Evolutionary conservation across 2,113 vertebrate species (phyloP), one percentile per base, ranked within the genome.

Genomic region (Pitta sordida): DNA sequence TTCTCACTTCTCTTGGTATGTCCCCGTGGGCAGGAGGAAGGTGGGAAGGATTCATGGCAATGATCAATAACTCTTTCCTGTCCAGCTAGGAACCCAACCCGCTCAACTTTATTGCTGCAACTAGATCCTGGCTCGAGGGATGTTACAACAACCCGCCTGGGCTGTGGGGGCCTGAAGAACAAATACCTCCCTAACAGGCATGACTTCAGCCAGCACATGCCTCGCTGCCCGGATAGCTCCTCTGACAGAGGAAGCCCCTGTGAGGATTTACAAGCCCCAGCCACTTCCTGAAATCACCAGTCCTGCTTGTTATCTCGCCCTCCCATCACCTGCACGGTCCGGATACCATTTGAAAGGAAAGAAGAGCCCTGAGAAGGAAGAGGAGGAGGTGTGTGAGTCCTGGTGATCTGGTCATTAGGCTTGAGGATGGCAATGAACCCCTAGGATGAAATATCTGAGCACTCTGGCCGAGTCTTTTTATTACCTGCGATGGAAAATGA

Each of bases 181-280:
- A 98, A 98, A 98, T 98, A 97, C 94, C 91, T 94, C 92, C 93
- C 96, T 98, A 98, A 98, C 96, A 98, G 96, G 97, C 98, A 83
- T 98, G 98, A 98, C 98, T 75, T 82, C 95, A 93, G 93, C 75
- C 53, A 41, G 41, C 97, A 97, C 98, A 98, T 98, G 98, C 88
- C 85, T 76, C 6, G 0, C 68, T 98, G 96, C 75, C 84, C 80
- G 86, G 95, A 81, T 90, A 96, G 95, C 96, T 97, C 78, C 94
- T 58, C 96, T 97, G 95, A 96, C 95, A 97, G 97, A 90, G 91
- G 93, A 92, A 94, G 87, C 71, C 98, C 71, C 97, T 93, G 95
- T 83, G 41, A 95, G 92, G 92, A 96, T 96, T 97, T 97, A 96
- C 93, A 80, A 91, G 90, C 90, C 97, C 97, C 96, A 70, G 34